Evolutionary conservation across 2,113 vertebrate species (phyloP).

Genomic region (Coryphaenoides rupestris): DNA sequence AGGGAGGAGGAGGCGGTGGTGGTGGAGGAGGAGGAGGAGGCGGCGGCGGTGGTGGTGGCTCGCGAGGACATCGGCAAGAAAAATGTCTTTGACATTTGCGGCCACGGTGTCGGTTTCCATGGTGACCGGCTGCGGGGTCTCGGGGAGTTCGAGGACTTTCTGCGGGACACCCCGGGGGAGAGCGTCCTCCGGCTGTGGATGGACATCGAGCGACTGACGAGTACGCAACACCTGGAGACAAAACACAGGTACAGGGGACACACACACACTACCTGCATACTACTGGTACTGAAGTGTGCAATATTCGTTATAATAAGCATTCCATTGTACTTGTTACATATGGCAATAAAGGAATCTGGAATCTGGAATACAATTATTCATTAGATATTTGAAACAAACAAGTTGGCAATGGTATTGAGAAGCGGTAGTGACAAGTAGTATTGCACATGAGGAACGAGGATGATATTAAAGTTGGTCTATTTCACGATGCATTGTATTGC

Average conservation of each 20-base stretch:
- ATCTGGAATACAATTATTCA: not conserved
- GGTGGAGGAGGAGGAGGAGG: conserved; percentile 27
- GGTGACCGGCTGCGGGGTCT: conserved; percentile 70
- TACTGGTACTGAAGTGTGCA: too few species aligned
- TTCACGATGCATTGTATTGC: too few species aligned
- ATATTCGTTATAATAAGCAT: too few species aligned
- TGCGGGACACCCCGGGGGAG: conserved; percentile 82
- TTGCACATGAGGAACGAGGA: too few species aligned
- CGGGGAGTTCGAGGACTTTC: conserved; percentile 85
- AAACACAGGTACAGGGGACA: conserved; percentile 77
- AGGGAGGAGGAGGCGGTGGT: conserved; percentile 32
- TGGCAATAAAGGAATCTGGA: too few species aligned
- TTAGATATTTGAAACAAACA: too few species aligned
- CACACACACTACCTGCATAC: not conserved
- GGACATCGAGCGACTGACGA: conserved; percentile 86
- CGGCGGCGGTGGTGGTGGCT: too few species aligned
- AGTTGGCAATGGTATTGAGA: too few species aligned
- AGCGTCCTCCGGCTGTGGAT: conserved; percentile 84
- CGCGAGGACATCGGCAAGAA: conserved; percentile 48
- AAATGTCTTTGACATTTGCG: conserved; percentile 49
- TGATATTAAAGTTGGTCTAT: too few species aligned
- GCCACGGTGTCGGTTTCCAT: conserved; percentile 60
- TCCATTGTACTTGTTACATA: too few species aligned
- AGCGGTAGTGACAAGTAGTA: too few species aligned
- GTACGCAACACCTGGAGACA: conserved; percentile 60